A percentile compares a stretch with the other conserved stretches of the same genome.
Evolutionary conservation across 2,113 vertebrate species (phyloP).

Genomic region (Mustela nigripes): DNA sequence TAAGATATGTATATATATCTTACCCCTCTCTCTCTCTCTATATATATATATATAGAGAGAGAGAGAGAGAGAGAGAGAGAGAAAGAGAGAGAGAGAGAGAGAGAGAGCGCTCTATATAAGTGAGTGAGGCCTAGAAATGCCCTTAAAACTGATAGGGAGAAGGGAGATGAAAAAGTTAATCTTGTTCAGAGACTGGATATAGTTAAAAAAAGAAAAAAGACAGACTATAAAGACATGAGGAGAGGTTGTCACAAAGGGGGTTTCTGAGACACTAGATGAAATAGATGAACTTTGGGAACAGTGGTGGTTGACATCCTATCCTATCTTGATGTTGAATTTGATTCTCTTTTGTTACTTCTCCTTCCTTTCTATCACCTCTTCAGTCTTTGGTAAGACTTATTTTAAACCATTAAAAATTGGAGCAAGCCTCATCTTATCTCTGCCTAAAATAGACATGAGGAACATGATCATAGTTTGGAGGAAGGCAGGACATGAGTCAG

Average conservation of each 20-base stretch:
- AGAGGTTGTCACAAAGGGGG: not conserved
- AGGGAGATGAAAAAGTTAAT: not conserved
- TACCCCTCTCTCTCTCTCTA: too few relatives aligned
- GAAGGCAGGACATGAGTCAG: not conserved
- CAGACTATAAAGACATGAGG: not conserved
- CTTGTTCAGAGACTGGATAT: not conserved
- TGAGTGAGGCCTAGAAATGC: not conserved
- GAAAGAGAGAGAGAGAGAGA: too few relatives aligned
- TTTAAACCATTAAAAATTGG: not conserved
- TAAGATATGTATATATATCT: not conserved
- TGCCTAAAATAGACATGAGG: not conserved
- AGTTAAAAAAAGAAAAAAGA: not conserved
- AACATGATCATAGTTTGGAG: not conserved
- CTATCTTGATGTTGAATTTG: not conserved
- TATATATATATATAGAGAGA: too few relatives aligned
- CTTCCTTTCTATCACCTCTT: not conserved
- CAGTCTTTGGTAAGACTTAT: not conserved
- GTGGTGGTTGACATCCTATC: rapidly evolving
- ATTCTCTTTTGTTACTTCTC: not conserved
- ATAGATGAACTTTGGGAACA: not conserved
- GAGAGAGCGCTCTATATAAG: not conserved
- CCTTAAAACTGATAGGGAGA: not conserved
- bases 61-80: too few relatives aligned
- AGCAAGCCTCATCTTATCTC: not conserved
- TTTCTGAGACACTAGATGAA: not conserved